Percentiles rank a stretch among this genome's conserved stretches.
Evolutionary conservation across 2,113 vertebrate species (phyloP).

Genomic region (Siniperca knerii): DNA sequence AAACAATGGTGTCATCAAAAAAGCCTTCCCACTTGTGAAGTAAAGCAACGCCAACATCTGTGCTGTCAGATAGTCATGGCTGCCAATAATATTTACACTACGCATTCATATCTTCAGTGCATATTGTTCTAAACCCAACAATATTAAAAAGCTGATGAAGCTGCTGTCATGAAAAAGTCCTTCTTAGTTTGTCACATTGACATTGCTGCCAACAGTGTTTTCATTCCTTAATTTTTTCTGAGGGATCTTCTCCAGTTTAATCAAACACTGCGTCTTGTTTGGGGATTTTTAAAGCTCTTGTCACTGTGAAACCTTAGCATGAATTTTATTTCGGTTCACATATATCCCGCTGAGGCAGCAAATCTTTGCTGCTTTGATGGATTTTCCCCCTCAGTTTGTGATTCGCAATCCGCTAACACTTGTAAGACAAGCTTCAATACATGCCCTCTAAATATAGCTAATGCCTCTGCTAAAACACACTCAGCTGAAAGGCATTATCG

Average conservation of each 20-base stretch:
- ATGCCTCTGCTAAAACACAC: slow-evolving; percentile 46
- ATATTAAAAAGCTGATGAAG: slow-evolving; percentile 67
- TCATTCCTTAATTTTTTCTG: slow-evolving; percentile 1
- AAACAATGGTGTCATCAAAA: slow-evolving; percentile 67
- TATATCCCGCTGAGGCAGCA: slow-evolving; percentile 65
- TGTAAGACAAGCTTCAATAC: slow-evolving; percentile 59
- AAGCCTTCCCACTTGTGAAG: slow-evolving; percentile 48
- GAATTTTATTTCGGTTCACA: slow-evolving; percentile 59
- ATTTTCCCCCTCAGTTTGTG: slow-evolving; percentile 55
- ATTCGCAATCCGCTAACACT: slow-evolving; percentile 55
- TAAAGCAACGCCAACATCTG: slow-evolving; percentile 61
- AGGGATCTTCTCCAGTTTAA: slow-evolving; percentile 64
- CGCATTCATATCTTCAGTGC: slow-evolving; percentile 54
- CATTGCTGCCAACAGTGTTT: slow-evolving; percentile 61
- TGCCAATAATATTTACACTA: slow-evolving; percentile 69
- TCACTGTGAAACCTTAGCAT: slow-evolving; percentile 55
- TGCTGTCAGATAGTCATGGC: slow-evolving; percentile 70
- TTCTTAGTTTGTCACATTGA: slow-evolving; percentile 47
- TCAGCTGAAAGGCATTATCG: slow-evolving; percentile 31
- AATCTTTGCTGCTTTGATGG: slow-evolving; percentile 68
- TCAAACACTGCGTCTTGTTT: slow-evolving; percentile 65
- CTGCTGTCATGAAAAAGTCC: slow-evolving; percentile 54
- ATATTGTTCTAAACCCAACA: slow-evolving; percentile 67
- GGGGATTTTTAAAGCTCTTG: slow-evolving; percentile 64
- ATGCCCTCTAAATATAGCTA: slow-evolving; percentile 65